Base-by-base conservation (phyloP, 2,797 vertebrate species). In the Coranthus polyacanthus region DNA sequence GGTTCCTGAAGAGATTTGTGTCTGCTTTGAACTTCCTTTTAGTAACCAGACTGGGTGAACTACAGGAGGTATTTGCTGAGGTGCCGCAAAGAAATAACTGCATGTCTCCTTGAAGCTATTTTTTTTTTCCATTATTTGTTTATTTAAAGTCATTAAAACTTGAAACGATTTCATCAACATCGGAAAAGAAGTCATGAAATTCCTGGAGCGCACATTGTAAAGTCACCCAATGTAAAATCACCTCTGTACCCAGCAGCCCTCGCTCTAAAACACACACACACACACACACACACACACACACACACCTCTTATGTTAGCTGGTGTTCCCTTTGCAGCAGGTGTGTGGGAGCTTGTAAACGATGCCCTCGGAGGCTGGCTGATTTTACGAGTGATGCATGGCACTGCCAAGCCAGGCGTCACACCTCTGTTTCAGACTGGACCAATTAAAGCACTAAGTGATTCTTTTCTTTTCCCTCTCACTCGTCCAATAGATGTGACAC, bases 301-400 rank as follows among this genome's bases (percentile, higher is more conserved):
- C 43, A 44, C 37, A 42, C 24, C 2, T 3, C 32, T 44, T 22
- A 17, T 0, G 0, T 18, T 32, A 44, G 60, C 11, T 16, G 26
- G 47, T 61, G 39, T 55, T 72, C 18, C 24, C 61, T 67, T 12
- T 0, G n/a, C 3, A 12, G 63, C 73, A 80, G 76, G 63, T 63
- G 61, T 72, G 57, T 21, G 18, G 54, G 29, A 55, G 57, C 39
- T 29, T 36, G 49, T 82, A 24, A 66, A 72, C 51, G 61, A 75
- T 75, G 63, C 65, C 65, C 70, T 51, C 67, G 62, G 51, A 79
- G 74, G 41, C 49, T 41, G 74, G 54, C 54, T 59, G 58, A 12
- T 56, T 89, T 86, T 72, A 78, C 0, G 24, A 81, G 57, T 58
- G 66, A 75, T 55, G 61, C 39, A 42, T 81, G 79, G 54, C 68